Conservation (phyloP, 2,888 invertebrate genomes). For the Cantharis rufa region DNA sequence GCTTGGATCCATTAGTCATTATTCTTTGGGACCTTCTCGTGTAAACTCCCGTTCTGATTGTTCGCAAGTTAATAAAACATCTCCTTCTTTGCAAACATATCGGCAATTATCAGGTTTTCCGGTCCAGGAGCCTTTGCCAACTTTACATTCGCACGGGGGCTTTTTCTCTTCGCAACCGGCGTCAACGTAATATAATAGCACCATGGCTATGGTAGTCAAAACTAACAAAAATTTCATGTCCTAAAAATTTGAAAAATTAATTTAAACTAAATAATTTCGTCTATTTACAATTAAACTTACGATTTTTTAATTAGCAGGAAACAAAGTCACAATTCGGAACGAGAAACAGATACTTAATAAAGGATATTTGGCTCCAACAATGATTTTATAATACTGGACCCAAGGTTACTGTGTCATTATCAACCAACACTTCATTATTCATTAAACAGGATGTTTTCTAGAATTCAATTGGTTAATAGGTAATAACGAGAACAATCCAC, state of each 20-base stretch:
- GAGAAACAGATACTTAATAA: background rate
- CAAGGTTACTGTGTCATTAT: background rate
- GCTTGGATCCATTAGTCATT: background rate
- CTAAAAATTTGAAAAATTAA: too few relatives aligned
- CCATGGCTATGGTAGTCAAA: too few relatives aligned
- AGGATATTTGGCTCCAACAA: background rate
- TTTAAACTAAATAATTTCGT: background rate
- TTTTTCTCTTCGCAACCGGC: conserved; percentile 14
- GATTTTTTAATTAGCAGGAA: background rate
- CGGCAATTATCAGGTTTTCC: conserved; percentile 13
- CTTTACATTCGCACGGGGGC: conserved; percentile 9
- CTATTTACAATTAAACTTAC: background rate
- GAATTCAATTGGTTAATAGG: too few relatives aligned
- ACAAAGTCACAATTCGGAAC: background rate
- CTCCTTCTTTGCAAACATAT: conserved; percentile 16
- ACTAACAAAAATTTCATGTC: too few relatives aligned
- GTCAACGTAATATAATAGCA: background rate
- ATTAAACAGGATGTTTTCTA: background rate
- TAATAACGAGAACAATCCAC: too few relatives aligned
- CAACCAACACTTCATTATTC: background rate
- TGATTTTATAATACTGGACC: background rate
- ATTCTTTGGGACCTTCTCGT: background rate
- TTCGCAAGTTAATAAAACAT: conserved; percentile 8
- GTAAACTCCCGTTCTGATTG: background rate
- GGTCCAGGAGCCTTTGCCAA: conserved; percentile 14